phyloP scores from a whole-genome alignment of 2,888 invertebrate genomes.

The Phymatocera aterrima region DNA sequence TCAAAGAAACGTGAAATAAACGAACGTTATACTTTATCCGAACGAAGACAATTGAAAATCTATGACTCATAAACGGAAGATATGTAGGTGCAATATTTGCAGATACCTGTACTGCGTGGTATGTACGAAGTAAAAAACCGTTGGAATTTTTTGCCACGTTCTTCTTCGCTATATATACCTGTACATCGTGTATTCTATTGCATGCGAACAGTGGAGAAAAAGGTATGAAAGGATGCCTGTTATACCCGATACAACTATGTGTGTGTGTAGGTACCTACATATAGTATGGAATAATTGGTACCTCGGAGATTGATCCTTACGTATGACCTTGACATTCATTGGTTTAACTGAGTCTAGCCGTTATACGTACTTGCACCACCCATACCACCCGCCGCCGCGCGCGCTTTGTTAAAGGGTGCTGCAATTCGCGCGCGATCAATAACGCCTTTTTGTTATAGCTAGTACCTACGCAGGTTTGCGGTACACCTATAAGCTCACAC shows the following conservation, averaged over 20 bases:
- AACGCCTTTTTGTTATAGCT: slow-evolving; percentile 13
- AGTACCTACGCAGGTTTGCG: not conserved
- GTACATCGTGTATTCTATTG: too few relatives aligned
- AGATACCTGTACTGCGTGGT: too few relatives aligned
- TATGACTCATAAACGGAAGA: too few relatives aligned
- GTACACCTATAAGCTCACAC: not conserved
- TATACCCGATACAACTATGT: not conserved
- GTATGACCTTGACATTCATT: slow-evolving; percentile 33
- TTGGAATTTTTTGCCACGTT: too few relatives aligned
- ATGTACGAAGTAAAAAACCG: too few relatives aligned
- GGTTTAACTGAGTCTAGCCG: slow-evolving; percentile 41
- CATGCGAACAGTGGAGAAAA: too few relatives aligned
- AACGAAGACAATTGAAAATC: too few relatives aligned
- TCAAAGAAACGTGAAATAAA: too few relatives aligned
- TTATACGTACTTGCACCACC: not conserved
- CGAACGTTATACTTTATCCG: too few relatives aligned
- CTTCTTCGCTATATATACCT: too few relatives aligned
- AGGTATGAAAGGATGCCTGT: too few relatives aligned
- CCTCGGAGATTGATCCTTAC: not conserved
- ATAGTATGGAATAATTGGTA: not conserved
- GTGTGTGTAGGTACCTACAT: not conserved
- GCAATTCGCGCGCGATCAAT: slow-evolving; percentile 27
- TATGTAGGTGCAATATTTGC: too few relatives aligned
- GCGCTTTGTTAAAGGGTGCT: not conserved
- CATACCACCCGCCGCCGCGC: not conserved